A percentile compares a stretch with the other conserved stretches of the same genome.
Conservation (phyloP, 2,113 vertebrate genomes). For the Prunella himalayana region DNA sequence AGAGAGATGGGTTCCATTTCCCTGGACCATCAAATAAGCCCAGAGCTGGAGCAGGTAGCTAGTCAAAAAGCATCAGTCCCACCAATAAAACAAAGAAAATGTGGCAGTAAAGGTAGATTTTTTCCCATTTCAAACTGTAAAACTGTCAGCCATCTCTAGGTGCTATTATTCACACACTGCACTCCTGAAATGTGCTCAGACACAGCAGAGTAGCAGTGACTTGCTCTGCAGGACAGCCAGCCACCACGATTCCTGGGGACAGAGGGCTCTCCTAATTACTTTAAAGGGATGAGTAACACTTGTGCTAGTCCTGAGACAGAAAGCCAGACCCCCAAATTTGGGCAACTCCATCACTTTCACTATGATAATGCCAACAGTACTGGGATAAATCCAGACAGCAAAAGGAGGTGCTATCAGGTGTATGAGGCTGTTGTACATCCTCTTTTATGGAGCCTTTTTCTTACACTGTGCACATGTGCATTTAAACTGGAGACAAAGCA, state of each 20-base stretch:
- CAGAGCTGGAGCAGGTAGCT: not conserved
- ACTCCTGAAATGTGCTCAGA: not conserved
- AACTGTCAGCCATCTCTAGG: not conserved
- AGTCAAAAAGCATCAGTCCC: not conserved
- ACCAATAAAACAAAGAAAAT: not conserved
- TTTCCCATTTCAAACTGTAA: not conserved
- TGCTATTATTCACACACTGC: not conserved
- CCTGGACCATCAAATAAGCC: not conserved
- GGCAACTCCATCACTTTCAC: not conserved
- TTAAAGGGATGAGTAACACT: not conserved
- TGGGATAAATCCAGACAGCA: not conserved
- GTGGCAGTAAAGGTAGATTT: not conserved
- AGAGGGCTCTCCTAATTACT: not conserved
- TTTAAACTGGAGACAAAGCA: not conserved
- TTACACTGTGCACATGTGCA: accelerated
- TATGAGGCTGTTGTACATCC: not conserved
- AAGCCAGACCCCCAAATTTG: not conserved
- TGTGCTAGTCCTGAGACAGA: not conserved
- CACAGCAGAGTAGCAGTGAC: not conserved
- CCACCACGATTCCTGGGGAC: not conserved
- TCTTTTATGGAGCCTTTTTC: not conserved
- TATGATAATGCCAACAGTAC: not conserved
- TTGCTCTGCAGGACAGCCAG: not conserved
- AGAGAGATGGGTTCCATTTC: not conserved
- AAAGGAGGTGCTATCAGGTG: not conserved